Evolutionary conservation across 2,888 invertebrate species (phyloP).

Genomic region (Cactoblastis cactorum): DNA sequence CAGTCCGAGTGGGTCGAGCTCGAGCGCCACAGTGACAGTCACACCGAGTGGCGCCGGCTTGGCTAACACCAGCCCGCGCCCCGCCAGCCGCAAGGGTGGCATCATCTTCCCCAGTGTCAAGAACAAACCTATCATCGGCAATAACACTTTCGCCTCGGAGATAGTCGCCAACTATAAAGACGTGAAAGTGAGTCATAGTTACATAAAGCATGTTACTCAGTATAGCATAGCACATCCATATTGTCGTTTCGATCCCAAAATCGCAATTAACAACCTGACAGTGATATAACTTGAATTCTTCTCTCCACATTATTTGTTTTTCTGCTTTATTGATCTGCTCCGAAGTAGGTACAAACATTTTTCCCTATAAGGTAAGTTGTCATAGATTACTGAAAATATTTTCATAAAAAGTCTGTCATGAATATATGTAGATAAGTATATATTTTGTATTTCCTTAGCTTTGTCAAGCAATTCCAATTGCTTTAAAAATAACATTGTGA

Average conservation of each 20-base stretch:
- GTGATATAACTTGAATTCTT: conserved; percentile 6
- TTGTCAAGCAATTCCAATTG: not conserved
- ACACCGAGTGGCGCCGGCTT: conserved; percentile 43
- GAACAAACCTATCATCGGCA: conserved; percentile 91
- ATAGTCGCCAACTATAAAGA: conserved; percentile 87
- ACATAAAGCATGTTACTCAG: conserved; percentile 39
- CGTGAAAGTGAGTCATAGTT: conserved; percentile 84
- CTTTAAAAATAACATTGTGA: not conserved
- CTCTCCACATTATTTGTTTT: not conserved
- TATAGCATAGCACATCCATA: conserved; percentile 62
- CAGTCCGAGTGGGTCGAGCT: conserved; percentile 62
- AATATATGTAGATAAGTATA: not conserved
- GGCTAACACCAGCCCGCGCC: conserved; percentile 62
- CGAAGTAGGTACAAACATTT: too few species aligned
- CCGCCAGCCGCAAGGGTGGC: conserved; percentile 84
- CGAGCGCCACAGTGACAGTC: conserved; percentile 52
- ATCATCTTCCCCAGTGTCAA: conserved; percentile 95
- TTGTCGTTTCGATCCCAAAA: conserved; percentile 32
- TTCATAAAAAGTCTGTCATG: too few species aligned
- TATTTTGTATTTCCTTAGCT: not conserved
- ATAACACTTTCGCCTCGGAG: conserved; percentile 90
- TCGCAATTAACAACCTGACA: not conserved
- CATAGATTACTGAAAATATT: not conserved
- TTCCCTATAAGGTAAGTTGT: not conserved
- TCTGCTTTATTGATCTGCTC: not conserved